These are phyloP conservation scores for Dasyprocta punctata DNA, from an alignment of 2,113 vertebrate genomes.

Conservation along the genomic window DNA sequence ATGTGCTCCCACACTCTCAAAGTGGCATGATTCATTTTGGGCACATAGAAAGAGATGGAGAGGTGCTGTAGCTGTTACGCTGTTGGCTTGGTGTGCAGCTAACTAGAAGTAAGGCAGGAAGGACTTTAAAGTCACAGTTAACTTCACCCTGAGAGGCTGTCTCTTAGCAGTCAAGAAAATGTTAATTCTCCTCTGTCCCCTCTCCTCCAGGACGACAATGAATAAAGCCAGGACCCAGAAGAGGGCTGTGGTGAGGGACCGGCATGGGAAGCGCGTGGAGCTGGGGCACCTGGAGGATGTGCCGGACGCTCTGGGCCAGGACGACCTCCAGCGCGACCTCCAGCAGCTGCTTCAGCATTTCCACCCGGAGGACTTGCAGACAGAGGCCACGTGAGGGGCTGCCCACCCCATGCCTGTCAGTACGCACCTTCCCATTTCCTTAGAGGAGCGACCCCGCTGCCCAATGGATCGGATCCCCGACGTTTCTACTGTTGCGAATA, in stretches of 20 bases:
- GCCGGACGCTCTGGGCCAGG: constrained; percentile 89
- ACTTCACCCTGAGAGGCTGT: background rate
- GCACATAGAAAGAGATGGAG: background rate
- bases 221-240: constrained; percentile 93
- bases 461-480: constrained; percentile 75
- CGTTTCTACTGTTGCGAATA: constrained; percentile 77
- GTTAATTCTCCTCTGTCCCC: background rate
- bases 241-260: constrained; percentile 96
- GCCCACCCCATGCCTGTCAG: constrained; percentile 76
- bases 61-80: too few relatives aligned
- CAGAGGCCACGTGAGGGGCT: constrained; percentile 85
- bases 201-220: constrained; percentile 90
- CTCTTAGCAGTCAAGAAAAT: background rate
- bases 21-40: background rate
- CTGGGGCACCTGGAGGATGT: constrained; percentile 93
- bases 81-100: background rate
- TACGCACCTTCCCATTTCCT: constrained; percentile 61
- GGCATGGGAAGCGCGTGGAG: constrained; percentile 89
- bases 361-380: constrained; percentile 87
- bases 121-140: background rate
- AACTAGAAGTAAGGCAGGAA: background rate
- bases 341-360: constrained; percentile 93
- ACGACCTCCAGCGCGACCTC: constrained; percentile 94
- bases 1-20: background rate
- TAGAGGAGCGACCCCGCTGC: constrained; percentile 59